Evolutionary conservation across 2,797 vertebrate genomes (phyloP).

Genomic region (Setipinna tenuifilis): DNA sequence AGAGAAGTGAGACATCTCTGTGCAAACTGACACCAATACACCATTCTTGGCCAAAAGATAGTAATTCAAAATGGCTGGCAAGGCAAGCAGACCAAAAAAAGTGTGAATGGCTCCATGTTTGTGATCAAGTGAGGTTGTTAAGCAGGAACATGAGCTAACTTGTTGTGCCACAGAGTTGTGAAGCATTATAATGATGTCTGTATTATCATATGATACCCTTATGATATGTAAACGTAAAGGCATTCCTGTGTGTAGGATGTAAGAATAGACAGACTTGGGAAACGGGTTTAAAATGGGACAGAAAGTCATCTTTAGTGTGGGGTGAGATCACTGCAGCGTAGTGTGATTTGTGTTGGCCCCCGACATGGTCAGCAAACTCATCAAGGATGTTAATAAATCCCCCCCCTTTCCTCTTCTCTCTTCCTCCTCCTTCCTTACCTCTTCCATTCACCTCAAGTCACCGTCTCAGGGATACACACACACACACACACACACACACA

Average conservation of each 20-base stretch:
- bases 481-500: not conserved
- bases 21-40: too few species aligned
- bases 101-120: not conserved
- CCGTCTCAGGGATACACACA: not conserved
- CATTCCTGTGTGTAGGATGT: not conserved
- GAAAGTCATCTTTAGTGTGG: conserved; percentile 2
- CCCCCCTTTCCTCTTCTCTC: not conserved
- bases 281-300: not conserved
- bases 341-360: not conserved
- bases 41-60: too few species aligned
- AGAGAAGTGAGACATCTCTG: too few species aligned
- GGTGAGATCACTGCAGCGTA: not conserved
- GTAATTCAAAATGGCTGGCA: too few species aligned
- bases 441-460: not conserved
- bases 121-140: not conserved
- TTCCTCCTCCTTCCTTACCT: too few species aligned
- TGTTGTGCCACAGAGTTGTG: not conserved
- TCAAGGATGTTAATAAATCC: not conserved
- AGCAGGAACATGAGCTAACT: not conserved
- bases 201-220: not conserved
- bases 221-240: not conserved
- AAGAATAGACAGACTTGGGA: not conserved
- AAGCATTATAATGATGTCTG: not conserved
- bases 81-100: too few species aligned
- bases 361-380: conserved; percentile 8